A percentile compares a stretch with the other conserved stretches of the same genome.
phyloP scores from a whole-genome alignment of 2,888 invertebrate species.

The Steinernema hermaphroditum region DNA sequence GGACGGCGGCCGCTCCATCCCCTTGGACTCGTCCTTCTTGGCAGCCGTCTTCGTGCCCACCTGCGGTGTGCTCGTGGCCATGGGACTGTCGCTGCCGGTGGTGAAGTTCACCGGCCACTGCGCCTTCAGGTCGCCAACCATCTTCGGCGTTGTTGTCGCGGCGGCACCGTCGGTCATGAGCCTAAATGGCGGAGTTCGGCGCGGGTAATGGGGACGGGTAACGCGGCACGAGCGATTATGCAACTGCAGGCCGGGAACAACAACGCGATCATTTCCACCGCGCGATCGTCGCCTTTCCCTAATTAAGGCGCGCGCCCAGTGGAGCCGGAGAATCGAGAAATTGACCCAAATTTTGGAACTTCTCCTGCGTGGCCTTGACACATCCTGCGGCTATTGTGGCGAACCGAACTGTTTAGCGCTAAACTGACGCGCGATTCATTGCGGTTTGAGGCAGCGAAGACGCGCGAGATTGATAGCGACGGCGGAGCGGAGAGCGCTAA shows the following conservation, averaged over 20 bases:
- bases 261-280: constrained; percentile 5
- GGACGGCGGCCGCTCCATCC: constrained; percentile 35
- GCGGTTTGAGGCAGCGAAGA: constrained; percentile 4
- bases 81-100: constrained; percentile 9
- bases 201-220: constrained; percentile 15
- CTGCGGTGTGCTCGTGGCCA: constrained; percentile 27
- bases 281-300: constrained; percentile 1
- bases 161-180: constrained; percentile 23
- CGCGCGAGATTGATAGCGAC: constrained; percentile 9
- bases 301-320: constrained; percentile 11
- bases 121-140: constrained; percentile 30
- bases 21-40: constrained; percentile 20
- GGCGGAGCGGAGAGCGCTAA: background rate
- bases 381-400: background rate
- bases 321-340: constrained; percentile 7
- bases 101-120: constrained; percentile 27
- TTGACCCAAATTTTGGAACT: constrained; percentile 31
- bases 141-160: constrained; percentile 27
- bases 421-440: constrained; percentile 26
- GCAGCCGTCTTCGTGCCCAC: background rate
- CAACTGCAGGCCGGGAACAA: constrained; percentile 11
- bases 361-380: constrained; percentile 23
- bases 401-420: constrained; percentile 26
- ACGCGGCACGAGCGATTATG: constrained; percentile 27
- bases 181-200: constrained; percentile 21